These are phyloP conservation scores for Nymphalis c-album DNA, from an alignment of 2,888 invertebrate genomes.

Conservation along the genomic window DNA sequence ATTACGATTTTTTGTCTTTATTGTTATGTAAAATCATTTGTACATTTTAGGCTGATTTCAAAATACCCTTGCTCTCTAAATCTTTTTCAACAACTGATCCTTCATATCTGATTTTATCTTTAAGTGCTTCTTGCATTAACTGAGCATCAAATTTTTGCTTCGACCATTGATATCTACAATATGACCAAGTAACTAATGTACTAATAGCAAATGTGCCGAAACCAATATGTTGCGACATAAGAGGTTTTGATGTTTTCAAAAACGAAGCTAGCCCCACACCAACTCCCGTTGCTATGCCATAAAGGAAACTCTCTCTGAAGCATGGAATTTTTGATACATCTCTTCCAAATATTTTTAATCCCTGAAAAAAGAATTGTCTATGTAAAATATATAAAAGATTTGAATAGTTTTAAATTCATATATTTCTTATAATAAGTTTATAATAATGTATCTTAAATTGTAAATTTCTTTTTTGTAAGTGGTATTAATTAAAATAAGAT, in stretches of 20 bases:
- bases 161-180: conserved; percentile 86
- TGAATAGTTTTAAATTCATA: no score
- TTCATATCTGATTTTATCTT: conserved; percentile 82
- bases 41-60: conserved; percentile 56
- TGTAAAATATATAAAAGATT: no score
- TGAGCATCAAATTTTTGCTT: conserved; percentile 84
- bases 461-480: no score
- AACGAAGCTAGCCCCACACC: conserved; percentile 85
- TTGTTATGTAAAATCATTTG: not conserved
- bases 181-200: conserved; percentile 86
- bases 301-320: conserved; percentile 88
- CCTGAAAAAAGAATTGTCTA: conserved; percentile 59
- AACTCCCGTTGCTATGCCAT: conserved; percentile 87
- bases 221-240: conserved; percentile 83
- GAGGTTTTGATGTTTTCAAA: conserved; percentile 86
- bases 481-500: no score
- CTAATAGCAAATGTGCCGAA: conserved; percentile 84
- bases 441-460: no score
- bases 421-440: no score
- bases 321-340: conserved; percentile 90
- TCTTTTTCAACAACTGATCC: conserved; percentile 82
- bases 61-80: conserved; percentile 66
- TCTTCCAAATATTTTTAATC: conserved; percentile 84
- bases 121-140: conserved; percentile 82
- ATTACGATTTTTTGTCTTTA: no score